Evolutionary conservation across 2,888 invertebrate species (phyloP).

Genomic region (Herminia tarsipennalis): DNA sequence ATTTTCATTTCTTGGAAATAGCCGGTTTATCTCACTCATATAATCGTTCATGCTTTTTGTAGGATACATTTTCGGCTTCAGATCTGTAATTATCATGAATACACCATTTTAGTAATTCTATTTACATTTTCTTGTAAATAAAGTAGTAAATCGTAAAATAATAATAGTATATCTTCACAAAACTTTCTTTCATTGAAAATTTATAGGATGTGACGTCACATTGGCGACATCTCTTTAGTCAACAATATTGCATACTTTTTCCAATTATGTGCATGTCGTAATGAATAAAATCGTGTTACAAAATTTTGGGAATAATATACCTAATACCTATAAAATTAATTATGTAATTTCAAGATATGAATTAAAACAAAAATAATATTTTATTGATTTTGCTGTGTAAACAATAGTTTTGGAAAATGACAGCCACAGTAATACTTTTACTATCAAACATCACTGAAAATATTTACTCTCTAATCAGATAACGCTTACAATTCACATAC

Average conservation of each 20-base stretch:
- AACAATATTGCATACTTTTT: not conserved
- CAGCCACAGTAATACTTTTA: too few species aligned
- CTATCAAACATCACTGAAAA: too few species aligned
- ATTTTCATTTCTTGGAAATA: constrained; percentile 59
- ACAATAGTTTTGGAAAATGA: too few species aligned
- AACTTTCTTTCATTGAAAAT: constrained; percentile 23
- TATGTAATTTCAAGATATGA: too few species aligned
- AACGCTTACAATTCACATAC: too few species aligned
- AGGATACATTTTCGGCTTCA: constrained; percentile 57
- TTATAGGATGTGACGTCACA: constrained; percentile 13
- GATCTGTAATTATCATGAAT: constrained; percentile 43
- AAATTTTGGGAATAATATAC: too few species aligned
- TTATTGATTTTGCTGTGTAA: too few species aligned
- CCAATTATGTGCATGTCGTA: not conserved
- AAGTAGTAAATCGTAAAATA: not conserved
- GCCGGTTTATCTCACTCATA: constrained; percentile 60
- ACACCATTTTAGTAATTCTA: constrained; percentile 16
- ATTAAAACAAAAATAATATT: too few species aligned
- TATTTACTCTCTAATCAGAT: too few species aligned
- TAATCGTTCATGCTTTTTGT: constrained; percentile 58
- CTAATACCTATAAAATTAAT: too few species aligned
- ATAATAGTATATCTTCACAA: not conserved
- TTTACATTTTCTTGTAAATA: constrained; percentile 3
- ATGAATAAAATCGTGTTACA: too few species aligned
- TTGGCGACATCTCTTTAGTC: not conserved